A percentile compares a stretch with the other conserved stretches of the same genome.
These are phyloP conservation scores for Coelopa pilipes DNA, from an alignment of 2,888 invertebrate species.

Conservation along the genomic window DNA sequence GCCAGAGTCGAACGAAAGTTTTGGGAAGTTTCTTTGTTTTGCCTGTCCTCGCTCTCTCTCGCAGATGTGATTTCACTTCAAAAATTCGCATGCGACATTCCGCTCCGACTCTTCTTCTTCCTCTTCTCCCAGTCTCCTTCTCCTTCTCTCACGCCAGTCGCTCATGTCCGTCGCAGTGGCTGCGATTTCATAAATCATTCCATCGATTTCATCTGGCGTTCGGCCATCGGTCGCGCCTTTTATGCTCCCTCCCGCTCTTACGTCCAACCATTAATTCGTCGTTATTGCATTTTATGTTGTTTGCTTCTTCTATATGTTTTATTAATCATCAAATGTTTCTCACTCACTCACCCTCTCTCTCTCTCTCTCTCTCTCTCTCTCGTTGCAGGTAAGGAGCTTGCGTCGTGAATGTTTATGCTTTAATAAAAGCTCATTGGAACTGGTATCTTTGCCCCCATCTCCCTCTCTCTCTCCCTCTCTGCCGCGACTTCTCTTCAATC, in stretches of 20 bases:
- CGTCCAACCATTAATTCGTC: not conserved
- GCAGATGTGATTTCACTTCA: no score
- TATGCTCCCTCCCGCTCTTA: not conserved
- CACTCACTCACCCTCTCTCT: not conserved
- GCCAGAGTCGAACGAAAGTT: not conserved
- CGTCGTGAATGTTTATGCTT: slow-evolving; percentile 7
- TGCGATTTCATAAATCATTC: no score
- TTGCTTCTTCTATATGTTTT: not conserved
- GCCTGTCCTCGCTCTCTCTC: not conserved
- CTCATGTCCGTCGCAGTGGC: no score
- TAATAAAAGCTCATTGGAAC: not conserved
- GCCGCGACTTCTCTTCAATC: no score
- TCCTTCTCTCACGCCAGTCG: no score
- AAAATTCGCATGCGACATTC: no score
- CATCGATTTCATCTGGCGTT: not conserved
- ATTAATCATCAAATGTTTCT: not conserved
- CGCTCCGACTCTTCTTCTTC: no score
- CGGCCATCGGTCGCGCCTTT: not conserved
- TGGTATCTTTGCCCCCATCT: no score
- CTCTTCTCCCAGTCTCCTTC: no score
- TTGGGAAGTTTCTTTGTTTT: not conserved
- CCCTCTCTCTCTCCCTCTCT: no score
- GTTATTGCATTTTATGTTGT: not conserved
- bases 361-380: not conserved
- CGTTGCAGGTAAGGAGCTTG: not conserved